Evolutionary conservation across 2,113 vertebrate species (phyloP), one percentile per base, ranked within the genome.

Genomic region (Pontoporia blainvillei): DNA sequence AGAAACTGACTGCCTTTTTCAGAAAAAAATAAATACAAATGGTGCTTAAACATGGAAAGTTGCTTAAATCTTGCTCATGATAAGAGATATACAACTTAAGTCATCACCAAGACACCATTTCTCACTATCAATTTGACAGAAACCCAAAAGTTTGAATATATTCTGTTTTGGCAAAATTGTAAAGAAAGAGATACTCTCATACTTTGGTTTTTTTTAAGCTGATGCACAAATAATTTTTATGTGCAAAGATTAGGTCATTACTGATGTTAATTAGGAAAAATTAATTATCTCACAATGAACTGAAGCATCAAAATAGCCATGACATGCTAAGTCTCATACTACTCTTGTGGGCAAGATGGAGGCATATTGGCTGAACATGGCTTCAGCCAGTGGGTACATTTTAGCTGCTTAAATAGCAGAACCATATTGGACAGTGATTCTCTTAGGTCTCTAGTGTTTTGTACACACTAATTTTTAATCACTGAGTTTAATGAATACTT

Each of bases 381-480:
- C 15, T 52, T 52, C 52, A 59, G 49, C 82, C 61, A 66, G 71
- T 82, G 67, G 8, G 27, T 59, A 79, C 29, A 36, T 78, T 78
- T 84, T 87, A 92, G 25, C 20, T 89, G 29, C 41, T 73, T 84
- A 84, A 95, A 39, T 88, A 41, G 2, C 39, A 71, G 79, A 92
- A 41, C 14, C 36, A 61, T 84, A 82, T 73, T 79, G 57, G 36
- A 49, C 49, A n/a, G 18, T 86, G 64, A 73, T 90, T 92, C 12
- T 95, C 12, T 46, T 84, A 78, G n/a, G 31, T 83, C 89, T 78
- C 76, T 31, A 78, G 61, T 94, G 31, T 88, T 88, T 69, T 76
- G 6, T 66, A 49, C 39, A 95, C 34, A 34, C 78, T 78, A 90
- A 85, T 90, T 96, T 84, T 92, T 96, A 93, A 61, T 83, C 44